These are phyloP conservation scores for Anoncus sp. DNA, from an alignment of 2,888 invertebrate genomes.

Conservation along the genomic window DNA sequence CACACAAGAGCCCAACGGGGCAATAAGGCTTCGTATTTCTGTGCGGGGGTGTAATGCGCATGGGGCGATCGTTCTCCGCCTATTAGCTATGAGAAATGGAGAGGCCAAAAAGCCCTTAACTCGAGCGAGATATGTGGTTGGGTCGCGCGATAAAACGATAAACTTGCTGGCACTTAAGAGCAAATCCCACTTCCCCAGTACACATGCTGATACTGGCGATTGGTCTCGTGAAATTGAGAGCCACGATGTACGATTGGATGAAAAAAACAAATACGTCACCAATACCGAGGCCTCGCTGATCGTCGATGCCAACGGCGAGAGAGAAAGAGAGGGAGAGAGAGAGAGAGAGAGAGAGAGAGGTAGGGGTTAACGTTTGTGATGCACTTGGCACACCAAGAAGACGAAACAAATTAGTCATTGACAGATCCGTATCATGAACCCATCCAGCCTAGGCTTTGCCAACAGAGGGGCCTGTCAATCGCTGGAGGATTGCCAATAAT, in stretches of 20 bases:
- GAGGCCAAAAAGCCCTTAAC: constrained; percentile 4
- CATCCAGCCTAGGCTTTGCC: not conserved
- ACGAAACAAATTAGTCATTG: constrained; percentile 30
- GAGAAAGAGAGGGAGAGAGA: not conserved
- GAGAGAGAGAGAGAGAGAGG: not conserved
- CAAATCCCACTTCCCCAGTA: constrained; percentile 12
- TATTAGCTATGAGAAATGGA: constrained; percentile 22
- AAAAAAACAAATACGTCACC: constrained; percentile 54
- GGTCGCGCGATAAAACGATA: constrained; percentile 18
- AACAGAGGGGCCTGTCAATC: constrained; percentile 20
- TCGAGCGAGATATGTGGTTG: constrained; percentile 11
- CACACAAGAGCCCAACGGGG: not conserved
- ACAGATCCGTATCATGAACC: constrained; percentile 4
- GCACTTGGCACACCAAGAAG: constrained; percentile 6
- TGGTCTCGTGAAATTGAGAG: constrained; percentile 21
- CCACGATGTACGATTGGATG: constrained; percentile 52
- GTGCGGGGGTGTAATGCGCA: not conserved
- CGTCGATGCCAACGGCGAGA: constrained; percentile 1
- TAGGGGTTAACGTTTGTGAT: not conserved
- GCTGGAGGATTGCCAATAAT: constrained; percentile 30
- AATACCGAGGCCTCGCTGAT: constrained; percentile 44
- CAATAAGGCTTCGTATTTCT: not conserved
- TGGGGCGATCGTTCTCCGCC: not conserved
- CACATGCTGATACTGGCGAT: constrained; percentile 7
- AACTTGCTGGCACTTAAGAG: not conserved